Conservation (phyloP, 2,888 invertebrate genomes). For the Notocelia uddmanniana region DNA sequence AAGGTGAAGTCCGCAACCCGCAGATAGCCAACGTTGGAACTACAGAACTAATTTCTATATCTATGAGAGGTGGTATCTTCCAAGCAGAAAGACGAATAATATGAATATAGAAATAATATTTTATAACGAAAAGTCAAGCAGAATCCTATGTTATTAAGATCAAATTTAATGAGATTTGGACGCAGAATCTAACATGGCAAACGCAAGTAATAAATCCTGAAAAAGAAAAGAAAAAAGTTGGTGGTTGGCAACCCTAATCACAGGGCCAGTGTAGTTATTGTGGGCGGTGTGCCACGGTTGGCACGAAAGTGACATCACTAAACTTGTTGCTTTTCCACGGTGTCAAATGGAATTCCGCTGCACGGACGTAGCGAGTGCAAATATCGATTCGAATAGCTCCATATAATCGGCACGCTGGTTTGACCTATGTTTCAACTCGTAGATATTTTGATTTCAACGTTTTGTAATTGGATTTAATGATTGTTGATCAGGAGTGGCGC, state of each 20-base stretch:
- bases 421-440: neutral
- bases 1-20: too few relatives aligned
- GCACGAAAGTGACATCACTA: slow-evolving; percentile 54
- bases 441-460: slow-evolving; percentile 3
- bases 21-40: too few relatives aligned
- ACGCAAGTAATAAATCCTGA: neutral
- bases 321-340: slow-evolving; percentile 63
- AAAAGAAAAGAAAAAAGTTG: neutral
- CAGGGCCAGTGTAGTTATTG: slow-evolving; percentile 25
- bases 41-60: too few relatives aligned
- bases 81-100: too few relatives aligned
- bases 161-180: neutral
- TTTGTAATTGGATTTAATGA: slow-evolving; percentile 6
- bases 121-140: too few relatives aligned
- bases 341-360: slow-evolving; percentile 55
- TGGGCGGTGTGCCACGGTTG: slow-evolving; percentile 54
- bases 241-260: slow-evolving; percentile 38
- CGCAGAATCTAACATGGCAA: neutral
- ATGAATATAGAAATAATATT: too few relatives aligned
- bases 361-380: slow-evolving; percentile 33
- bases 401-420: slow-evolving; percentile 8
- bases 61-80: too few relatives aligned
- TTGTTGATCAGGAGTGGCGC: neutral
- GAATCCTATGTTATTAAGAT: neutral
- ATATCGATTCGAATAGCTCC: slow-evolving; percentile 24